phyloP scores from a whole-genome alignment of 1,140 invertebrate species.

The Scaptomyza graminum region DNA sequence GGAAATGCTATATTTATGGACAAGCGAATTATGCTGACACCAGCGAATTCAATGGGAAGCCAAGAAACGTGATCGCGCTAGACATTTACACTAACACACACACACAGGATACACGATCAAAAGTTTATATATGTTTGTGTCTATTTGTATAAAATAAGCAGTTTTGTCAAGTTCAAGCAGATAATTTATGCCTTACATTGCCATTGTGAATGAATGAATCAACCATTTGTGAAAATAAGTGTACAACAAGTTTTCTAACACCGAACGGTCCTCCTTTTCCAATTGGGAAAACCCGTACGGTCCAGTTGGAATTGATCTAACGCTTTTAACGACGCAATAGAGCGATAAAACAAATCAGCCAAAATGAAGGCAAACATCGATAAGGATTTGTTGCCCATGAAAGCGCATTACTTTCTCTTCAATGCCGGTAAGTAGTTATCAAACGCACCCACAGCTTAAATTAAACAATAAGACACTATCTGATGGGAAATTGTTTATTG shows the following conservation, averaged over 20 bases:
- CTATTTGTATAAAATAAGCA: not conserved
- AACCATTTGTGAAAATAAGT: constrained; percentile 19
- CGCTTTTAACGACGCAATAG: no score
- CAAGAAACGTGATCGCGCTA: constrained; percentile 63
- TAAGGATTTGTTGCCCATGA: constrained; percentile 91
- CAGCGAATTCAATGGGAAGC: constrained; percentile 27
- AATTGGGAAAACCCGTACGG: not conserved
- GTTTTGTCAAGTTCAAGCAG: constrained; percentile 21
- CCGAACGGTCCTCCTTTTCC: not conserved
- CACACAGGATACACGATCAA: not conserved
- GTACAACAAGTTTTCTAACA: constrained; percentile 2
- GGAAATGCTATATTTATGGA: constrained; percentile 26
- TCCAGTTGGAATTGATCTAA: no score
- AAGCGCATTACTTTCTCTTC: constrained; percentile 94
- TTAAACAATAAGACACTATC: not conserved
- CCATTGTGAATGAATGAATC: constrained; percentile 46
- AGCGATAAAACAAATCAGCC: constrained; percentile 12
- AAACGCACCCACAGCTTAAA: not conserved
- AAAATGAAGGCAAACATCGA: constrained; percentile 86
- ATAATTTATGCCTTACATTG: constrained; percentile 34
- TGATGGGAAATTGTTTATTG: not conserved
- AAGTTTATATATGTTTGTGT: not conserved
- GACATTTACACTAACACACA: constrained; percentile 3
- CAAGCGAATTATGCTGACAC: constrained; percentile 18
- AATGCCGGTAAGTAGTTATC: constrained; percentile 90